Conservation (phyloP, 2,797 vertebrate genomes). For the Lithobates pipiens region DNA sequence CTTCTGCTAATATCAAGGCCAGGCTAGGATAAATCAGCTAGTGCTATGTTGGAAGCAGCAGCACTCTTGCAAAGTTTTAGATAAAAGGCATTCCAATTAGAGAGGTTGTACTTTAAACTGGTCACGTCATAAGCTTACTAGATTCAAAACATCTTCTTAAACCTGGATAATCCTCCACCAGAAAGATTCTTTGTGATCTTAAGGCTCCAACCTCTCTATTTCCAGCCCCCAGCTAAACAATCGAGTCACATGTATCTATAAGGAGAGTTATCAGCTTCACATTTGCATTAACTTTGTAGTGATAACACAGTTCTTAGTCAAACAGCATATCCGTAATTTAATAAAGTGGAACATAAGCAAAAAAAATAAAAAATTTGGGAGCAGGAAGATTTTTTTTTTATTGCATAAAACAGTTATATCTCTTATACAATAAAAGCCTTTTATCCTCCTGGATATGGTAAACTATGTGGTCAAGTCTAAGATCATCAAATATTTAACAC, state of each 20-base stretch:
- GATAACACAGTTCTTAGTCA: no score
- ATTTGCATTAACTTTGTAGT: no score
- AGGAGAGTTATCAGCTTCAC: no score
- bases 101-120: conserved; percentile 27
- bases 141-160: conserved; percentile 43
- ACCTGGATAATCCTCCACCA: conserved; percentile 31
- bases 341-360: no score
- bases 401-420: no score
- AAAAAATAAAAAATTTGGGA: no score
- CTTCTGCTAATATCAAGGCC: not conserved
- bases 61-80: not conserved
- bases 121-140: conserved; percentile 27
- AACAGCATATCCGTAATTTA: no score
- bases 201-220: conserved; percentile 12
- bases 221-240: conserved; percentile 1
- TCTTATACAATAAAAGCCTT: no score
- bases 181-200: conserved; percentile 38
- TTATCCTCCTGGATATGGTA: no score
- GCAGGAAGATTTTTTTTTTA: no score
- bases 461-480: no score
- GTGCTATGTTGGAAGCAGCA: not conserved
- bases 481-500: no score
- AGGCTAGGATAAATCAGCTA: not conserved
- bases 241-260: not conserved
- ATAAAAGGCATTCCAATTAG: conserved; percentile 18